Base-by-base conservation (phyloP, 2,113 vertebrate genomes). In the Apteryx mantelli region DNA sequence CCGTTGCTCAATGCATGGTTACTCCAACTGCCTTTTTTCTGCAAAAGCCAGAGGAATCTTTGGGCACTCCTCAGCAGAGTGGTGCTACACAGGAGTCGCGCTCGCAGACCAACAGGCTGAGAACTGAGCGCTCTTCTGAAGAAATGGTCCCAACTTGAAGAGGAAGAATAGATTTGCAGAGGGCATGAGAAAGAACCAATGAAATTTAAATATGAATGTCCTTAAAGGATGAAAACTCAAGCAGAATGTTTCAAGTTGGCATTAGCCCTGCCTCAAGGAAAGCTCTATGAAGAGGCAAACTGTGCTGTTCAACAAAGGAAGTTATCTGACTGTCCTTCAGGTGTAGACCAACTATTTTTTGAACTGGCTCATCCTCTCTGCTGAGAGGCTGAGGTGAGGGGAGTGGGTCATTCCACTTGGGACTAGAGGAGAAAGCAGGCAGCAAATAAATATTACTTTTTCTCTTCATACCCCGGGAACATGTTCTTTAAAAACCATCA, bases 81-180 rank as follows among this genome's bases (percentile, higher is more conserved):
- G 8, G 2, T 82, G 12, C 40, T 82, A 7, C 10, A 32, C 53
- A 17, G 17, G 36, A 92, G 9, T 26, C 13, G 15, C 17, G 14
- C 40, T 68, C 1, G 0, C 69, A 28, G 6, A 7, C 13, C 16
- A 1, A 2, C 2, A 0, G 9, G 42, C 38, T 34, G 50, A 36
- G 19, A 28, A 0, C 0, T 13, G 36, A 77, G 25, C 1, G 1
- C 8, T 89, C 7, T 38, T 61, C 56, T 71, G 81, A 75, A 66
- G 69, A 82, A 88, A 79, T 7, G 2, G 7, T 86, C 18, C 28
- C 66, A 88, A 8, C 7, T 46, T 56, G n/a, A 71, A 71, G 8
- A 91, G 11, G 17, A 66, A 40, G 26, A 55, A 42, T 42, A 77
- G 28, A 25, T 91, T 83, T 77, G 56, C 13, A 24, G 22, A 61